Conservation (phyloP, 2,888 invertebrate species). For the Uloborus plumipes region DNA sequence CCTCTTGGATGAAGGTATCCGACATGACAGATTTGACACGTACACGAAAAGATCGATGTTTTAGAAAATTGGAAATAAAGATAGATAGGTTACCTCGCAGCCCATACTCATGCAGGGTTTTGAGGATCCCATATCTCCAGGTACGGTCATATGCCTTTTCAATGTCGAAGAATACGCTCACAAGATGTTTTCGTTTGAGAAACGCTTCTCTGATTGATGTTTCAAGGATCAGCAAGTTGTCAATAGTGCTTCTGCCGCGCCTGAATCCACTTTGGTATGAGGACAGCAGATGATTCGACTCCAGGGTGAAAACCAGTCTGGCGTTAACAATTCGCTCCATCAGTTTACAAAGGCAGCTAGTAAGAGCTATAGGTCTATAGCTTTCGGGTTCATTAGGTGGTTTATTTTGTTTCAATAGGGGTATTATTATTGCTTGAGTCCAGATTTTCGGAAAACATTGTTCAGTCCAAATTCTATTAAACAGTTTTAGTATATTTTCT, state of each 20-base stretch:
- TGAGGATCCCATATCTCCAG: conserved; percentile 51
- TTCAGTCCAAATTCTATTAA: conserved; percentile 2
- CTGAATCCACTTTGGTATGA: conserved; percentile 16
- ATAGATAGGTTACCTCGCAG: conserved; percentile 56
- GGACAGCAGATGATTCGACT: background rate
- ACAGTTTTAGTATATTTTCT: background rate
- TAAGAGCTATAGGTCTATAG: conserved; percentile 65
- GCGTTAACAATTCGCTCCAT: conserved; percentile 67
- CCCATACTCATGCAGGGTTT: conserved; percentile 54
- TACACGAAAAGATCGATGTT: background rate
- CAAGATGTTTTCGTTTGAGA: conserved; percentile 62
- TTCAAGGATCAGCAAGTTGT: conserved; percentile 32
- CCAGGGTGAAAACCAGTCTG: conserved; percentile 63
- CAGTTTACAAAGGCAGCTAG: conserved; percentile 67
- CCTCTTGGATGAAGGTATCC: conserved; percentile 72
- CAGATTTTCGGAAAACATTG: background rate
- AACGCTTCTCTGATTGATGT: conserved; percentile 65
- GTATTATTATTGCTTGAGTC: background rate
- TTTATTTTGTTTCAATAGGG: conserved; percentile 9
- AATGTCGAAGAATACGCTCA: conserved; percentile 65
- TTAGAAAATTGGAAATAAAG: conserved; percentile 42
- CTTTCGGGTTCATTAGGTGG: background rate
- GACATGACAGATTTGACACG: background rate
- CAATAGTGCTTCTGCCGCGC: background rate
- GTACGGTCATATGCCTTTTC: conserved; percentile 63